Evolutionary conservation across 2,888 invertebrate species (phyloP), one percentile per base, ranked within the genome.

Genomic region (Druceiella hillmani): DNA sequence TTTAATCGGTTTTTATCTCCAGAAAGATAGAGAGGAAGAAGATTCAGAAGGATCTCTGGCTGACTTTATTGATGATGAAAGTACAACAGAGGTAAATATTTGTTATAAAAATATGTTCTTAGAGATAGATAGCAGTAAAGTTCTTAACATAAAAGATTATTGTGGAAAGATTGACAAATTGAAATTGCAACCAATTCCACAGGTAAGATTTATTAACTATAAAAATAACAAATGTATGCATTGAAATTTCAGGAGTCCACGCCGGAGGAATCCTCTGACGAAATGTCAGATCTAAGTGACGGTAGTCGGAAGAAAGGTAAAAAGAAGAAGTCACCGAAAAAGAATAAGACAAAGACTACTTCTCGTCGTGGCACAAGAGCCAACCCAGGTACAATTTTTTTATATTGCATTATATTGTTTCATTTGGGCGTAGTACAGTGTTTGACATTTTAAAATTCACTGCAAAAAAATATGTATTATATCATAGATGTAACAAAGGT

Each of bases 1-100:
- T n/a, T n/a, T n/a, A n/a, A n/a, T n/a, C n/a, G n/a, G n/a, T n/a
- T n/a, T n/a, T n/a, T 16, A 36, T 43, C 35, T 54, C 10, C 55
- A 74, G 74, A 61, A 71, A 46, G 71, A 72, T 26, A 63, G 62
- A 55, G 61, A 61, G 49, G 57, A 56, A 9, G 75, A 76, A 38
- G 84, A 84, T 43, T 81, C 82, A 0, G 83, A 81, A 54, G 84
- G 82, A 16, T 87, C 86, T 1, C 54, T 87, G 25, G 79, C 69
- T 47, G 84, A 87, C 55, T 88, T 88, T 49, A 82, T 88, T 33
- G 78, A 80, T 52, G 66, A 63, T 36, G 75, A 74, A 34, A 64
- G 69, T 9, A 70, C 69, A 1, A 62, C 66, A 9, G 64, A 70
- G n/a, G 63, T 66, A 43, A 59, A 56, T 43, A 38, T 29, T 14